Conservation (phyloP, 1,140 invertebrate genomes). For the Galleria mellonella region DNA sequence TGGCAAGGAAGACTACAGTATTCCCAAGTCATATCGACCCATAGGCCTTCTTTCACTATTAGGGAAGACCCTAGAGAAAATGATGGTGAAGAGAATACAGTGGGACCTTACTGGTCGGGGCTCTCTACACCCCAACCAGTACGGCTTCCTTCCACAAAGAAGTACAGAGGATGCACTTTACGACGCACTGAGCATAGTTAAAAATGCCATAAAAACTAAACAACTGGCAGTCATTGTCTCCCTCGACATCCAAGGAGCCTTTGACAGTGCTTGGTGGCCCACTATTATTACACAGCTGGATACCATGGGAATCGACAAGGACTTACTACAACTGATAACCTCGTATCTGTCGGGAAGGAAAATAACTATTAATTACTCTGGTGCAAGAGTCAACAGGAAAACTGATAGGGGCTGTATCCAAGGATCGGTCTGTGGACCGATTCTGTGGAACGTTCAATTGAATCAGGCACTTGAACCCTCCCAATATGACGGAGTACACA, state of each 20-base stretch:
- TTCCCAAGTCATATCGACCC: not conserved
- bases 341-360: not conserved
- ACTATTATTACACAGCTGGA: not conserved
- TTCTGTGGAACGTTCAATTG: not conserved
- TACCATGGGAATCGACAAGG: not conserved
- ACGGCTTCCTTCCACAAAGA: not conserved
- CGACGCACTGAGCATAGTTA: not conserved
- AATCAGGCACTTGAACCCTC: not conserved
- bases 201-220: not conserved
- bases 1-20: not conserved
- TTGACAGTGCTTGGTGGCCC: constrained; percentile 8
- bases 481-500: not conserved
- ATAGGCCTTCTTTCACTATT: not conserved
- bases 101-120: not conserved
- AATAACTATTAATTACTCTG: not conserved
- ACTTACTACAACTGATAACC: not conserved
- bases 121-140: not conserved
- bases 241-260: constrained; percentile 10
- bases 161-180: not conserved
- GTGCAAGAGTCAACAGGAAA: not conserved
- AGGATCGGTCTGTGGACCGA: not conserved
- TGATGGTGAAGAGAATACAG: not conserved
- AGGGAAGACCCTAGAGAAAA: not conserved
- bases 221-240: not conserved
- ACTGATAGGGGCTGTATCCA: constrained; percentile 5